Evolutionary conservation across 2,797 vertebrate genomes (phyloP), one percentile per base, ranked within the genome.

Genomic region (Ctenopoma kingsleyae): DNA sequence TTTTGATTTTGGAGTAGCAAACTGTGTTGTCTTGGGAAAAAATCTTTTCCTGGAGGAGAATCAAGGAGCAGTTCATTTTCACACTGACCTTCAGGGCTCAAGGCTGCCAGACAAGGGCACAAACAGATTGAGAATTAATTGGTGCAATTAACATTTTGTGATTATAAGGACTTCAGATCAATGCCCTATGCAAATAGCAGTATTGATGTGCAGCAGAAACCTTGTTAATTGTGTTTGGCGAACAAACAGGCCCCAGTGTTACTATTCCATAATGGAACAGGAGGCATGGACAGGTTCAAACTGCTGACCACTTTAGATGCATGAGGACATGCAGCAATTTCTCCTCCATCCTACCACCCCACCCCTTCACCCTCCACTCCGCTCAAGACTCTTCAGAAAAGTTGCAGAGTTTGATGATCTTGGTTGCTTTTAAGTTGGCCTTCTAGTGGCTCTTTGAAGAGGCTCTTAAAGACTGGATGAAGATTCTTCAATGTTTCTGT

Each of bases 121-220:
- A 93, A 96, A 96, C 94, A 97, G 96, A 96, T 95, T 96, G 95
- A 94, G 94, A 97, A 98, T 98, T 98, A 98, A 98, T 98, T 98
- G 96, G 95, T 95, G 93, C 96, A 97, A 98, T 99, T 99, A 98
- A 97, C 95, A 95, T 97, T 97, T 97, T 96, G 96, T 93, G 91
- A 95, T 96, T 96, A 95, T 98, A 99, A 98, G 96, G 95, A 95
- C 94, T 96, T 88, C 81, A 89, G 95, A 97, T 98, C 97, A 94
- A 99, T 99, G 96, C 87, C 81, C 91, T 93, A 97, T 97, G 96
- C 94, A 98, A 97, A 98, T 94, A 92, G 82, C 89, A 90, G 87
- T 96, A 97, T 96, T 95, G 95, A 96, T 95, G 95, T 90, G 67
- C 85, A 79, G 94, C 92, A 94, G 95, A 95, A 95, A 91, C 85